Evolutionary conservation across 2,797 vertebrate species (phyloP).

Genomic region (Fundulus diaphanus): DNA sequence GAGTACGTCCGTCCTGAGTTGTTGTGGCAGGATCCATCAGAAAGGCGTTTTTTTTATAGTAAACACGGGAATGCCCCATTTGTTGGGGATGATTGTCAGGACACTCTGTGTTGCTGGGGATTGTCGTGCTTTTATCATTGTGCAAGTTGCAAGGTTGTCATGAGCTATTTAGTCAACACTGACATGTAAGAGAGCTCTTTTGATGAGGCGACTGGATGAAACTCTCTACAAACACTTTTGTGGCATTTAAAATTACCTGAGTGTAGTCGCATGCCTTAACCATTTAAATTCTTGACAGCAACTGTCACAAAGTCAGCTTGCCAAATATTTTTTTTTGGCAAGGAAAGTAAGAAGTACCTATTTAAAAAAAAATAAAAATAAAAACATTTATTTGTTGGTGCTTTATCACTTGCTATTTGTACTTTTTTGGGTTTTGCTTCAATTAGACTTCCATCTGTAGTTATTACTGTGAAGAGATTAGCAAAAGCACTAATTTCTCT

Average conservation of each 20-base stretch:
- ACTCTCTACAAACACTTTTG: constrained; percentile 7
- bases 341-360: neutral
- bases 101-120: neutral
- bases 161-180: constrained; percentile 25
- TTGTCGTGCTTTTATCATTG: constrained; percentile 7
- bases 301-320: constrained; percentile 3
- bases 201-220: constrained; percentile 9
- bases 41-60: neutral
- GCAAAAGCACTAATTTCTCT: neutral
- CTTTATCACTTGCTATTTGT: constrained; percentile 2
- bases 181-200: constrained; percentile 6
- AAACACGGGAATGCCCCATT: constrained; percentile 3
- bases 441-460: constrained; percentile 9
- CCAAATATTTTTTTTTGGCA: neutral
- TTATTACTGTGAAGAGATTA: neutral
- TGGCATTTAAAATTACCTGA: neutral
- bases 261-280: neutral
- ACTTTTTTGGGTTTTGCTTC: neutral
- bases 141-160: constrained; percentile 13
- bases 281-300: neutral
- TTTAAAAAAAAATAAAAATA: constrained; percentile 1
- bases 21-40: neutral
- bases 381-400: neutral
- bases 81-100: neutral
- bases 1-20: neutral